Evolutionary conservation across 1,140 invertebrate genomes (phyloP), one percentile per base, ranked within the genome.

Genomic region (honey bee (Apis mellifera)): DNA sequence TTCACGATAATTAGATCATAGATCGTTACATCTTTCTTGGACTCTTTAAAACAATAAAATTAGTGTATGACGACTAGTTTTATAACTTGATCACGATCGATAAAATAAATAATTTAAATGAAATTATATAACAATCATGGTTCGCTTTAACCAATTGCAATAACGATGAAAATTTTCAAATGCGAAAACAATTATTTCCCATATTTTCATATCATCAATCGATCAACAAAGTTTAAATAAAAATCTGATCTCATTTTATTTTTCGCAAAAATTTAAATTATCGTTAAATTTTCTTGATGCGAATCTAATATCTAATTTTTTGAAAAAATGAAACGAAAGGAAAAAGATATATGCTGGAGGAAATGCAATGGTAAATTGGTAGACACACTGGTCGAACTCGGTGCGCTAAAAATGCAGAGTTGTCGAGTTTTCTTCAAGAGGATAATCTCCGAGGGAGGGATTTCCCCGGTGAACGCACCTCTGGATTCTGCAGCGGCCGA

Each of bases 401-500:
- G n/a, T 23, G 54, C 26, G 50, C 42, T 50, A 60, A 82, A 74
- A 78, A 75, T 59, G 66, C 66, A 12, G 8, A 55, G 57, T 64
- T 55, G 65, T 70, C 57, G 73, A 77, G 55, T 82, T 82, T 82
- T 78, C 66, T 70, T 82, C 54, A n/a, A 60, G 81, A 64, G 75
- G 74, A 78, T 82, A 78, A 78, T 82, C 75, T 82, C 66, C 48
- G 75, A 64, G 81, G 81, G 75, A 83, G 83, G 57, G 23, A 70
- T 85, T 86, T 82, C 62, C 73, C 42, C 81, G 83, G 78, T 84
- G 54, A 82, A 78, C 62, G 69, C 59, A 71, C 65, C 42, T 74
- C 73, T 83, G 68, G 69, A 83, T 84, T 84, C 82, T 85, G 57
- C 80, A 76, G 57, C 23, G 55, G 76, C 64, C 75, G 74, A 86